Conservation (phyloP, 2,888 invertebrate species). For the Luperina testacea region DNA sequence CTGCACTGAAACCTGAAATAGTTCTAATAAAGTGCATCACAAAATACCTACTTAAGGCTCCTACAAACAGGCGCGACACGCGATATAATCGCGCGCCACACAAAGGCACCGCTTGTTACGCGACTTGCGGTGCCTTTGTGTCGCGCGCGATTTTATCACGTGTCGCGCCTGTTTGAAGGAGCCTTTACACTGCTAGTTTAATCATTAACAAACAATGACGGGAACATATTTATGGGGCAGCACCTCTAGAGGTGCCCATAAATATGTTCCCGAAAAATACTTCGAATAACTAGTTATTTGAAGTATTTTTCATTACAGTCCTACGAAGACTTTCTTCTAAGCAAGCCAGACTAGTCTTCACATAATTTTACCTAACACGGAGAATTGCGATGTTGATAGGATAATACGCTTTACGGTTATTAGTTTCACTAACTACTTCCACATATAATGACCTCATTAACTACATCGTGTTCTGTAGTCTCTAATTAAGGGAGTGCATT, state of each 20-base stretch:
- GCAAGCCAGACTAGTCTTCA: conserved; percentile 5
- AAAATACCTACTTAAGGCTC: too few relatives aligned
- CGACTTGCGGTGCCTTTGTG: too few relatives aligned
- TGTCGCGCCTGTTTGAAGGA: too few relatives aligned
- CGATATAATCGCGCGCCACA: too few relatives aligned
- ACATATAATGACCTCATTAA: conserved; percentile 29
- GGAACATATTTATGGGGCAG: background rate
- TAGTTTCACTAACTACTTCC: conserved; percentile 49
- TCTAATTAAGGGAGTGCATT: conserved; percentile 24
- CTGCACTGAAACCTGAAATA: background rate
- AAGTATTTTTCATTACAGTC: background rate
- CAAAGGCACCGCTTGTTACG: too few relatives aligned
- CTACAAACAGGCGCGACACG: too few relatives aligned
- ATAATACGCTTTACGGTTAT: conserved; percentile 43
- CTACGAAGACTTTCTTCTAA: background rate
- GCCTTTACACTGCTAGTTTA: background rate
- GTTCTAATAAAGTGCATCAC: background rate
- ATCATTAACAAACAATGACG: background rate
- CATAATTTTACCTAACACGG: conserved; percentile 3
- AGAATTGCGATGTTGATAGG: background rate
- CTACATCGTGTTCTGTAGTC: background rate
- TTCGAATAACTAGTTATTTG: too few relatives aligned
- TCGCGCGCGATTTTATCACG: too few relatives aligned
- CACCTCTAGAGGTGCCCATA: too few relatives aligned
- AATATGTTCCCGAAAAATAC: too few relatives aligned